Base-by-base conservation (phyloP, 2,888 invertebrate genomes). In the Chrysina gloriosa region DNA sequence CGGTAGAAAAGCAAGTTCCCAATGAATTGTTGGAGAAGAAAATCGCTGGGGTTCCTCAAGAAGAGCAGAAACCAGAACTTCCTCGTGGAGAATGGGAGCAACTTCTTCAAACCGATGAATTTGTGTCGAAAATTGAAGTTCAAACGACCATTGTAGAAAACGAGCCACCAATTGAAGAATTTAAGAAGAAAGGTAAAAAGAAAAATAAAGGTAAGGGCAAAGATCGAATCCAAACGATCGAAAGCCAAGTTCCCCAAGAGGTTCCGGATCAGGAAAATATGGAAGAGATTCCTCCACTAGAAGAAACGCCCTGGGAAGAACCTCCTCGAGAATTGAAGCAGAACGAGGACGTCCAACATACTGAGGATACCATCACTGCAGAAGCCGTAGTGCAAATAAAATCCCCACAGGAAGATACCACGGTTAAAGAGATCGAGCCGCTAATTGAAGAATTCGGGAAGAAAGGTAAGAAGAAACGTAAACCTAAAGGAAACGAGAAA, bases 151-250 rank as follows among this genome's bases (percentile, higher is more conserved):
- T n/a, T n/a, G n/a, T n/a, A n/a, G n/a, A n/a, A n/a, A n/a, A n/a
- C n/a, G 27, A 52, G 11, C 27, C 27, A 14, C 6, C 11, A 25
- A 0, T 14, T 6, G 29, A 25, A 6, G 16, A n/a, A n/a, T n/a
- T n/a, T n/a, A n/a, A n/a, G n/a, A 52, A 31, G 29, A 52, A 52
- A 16, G 14, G n/a, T 52, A 52, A 52, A 31, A 52, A 52, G 52
- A 52, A 52, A 16, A 31, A 31, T 52, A 52, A 52, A 6, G 6
- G 14, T 16, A 52, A 50, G 6, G 50, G 29, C 4, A 50, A 52
- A 16, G 16, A 6, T 16, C 31, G 16, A 31, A 2, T 16, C 2
- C 9, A 29, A 52, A 25, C n/a, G n/a, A n/a, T n/a, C n/a, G n/a
- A n/a, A n/a, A n/a, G n/a, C n/a, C n/a, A 31, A 19, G 19, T 16